Conservation (phyloP, 1,140 invertebrate genomes). For the Cardiocondyla obscurior region DNA sequence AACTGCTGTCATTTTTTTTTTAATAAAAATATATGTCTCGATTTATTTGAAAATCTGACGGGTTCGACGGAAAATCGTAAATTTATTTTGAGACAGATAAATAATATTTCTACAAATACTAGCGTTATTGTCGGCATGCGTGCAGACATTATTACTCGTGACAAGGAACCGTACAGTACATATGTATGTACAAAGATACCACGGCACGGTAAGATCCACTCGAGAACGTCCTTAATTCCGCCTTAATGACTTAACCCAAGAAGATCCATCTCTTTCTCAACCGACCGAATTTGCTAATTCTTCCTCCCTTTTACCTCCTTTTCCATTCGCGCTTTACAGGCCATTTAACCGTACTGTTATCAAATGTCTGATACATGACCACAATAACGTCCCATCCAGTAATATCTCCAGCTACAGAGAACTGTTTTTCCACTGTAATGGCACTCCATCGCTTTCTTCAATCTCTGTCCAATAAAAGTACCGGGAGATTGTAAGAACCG, state of each 20-base stretch:
- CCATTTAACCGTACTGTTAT: constrained; percentile 55
- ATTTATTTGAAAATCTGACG: not conserved
- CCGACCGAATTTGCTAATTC: not conserved
- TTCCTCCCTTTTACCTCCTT: not conserved
- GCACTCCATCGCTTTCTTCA: constrained; percentile 38
- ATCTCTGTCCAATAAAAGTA: constrained; percentile 32
- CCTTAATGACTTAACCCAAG: constrained; percentile 47
- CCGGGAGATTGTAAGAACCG: constrained; percentile 11
- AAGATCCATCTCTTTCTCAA: constrained; percentile 1
- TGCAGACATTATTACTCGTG: constrained; percentile 38
- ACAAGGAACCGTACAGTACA: not conserved
- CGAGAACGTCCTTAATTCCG: constrained; percentile 31
- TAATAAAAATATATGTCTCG: not conserved
- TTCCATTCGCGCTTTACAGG: constrained; percentile 26
- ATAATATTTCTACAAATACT: constrained; percentile 27
- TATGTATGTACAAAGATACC: constrained; percentile 17
- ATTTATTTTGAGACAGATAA: constrained; percentile 20
- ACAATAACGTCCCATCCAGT: not conserved
- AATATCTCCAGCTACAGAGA: constrained; percentile 31
- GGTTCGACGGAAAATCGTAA: not conserved
- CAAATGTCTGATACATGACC: constrained; percentile 25
- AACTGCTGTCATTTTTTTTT: not conserved
- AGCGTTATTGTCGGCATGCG: constrained; percentile 20
- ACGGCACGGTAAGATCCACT: not conserved
- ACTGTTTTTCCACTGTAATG: constrained; percentile 52